These are phyloP conservation scores for Labeo calbasu DNA, from an alignment of 2,797 vertebrate species.

Conservation along the genomic window DNA sequence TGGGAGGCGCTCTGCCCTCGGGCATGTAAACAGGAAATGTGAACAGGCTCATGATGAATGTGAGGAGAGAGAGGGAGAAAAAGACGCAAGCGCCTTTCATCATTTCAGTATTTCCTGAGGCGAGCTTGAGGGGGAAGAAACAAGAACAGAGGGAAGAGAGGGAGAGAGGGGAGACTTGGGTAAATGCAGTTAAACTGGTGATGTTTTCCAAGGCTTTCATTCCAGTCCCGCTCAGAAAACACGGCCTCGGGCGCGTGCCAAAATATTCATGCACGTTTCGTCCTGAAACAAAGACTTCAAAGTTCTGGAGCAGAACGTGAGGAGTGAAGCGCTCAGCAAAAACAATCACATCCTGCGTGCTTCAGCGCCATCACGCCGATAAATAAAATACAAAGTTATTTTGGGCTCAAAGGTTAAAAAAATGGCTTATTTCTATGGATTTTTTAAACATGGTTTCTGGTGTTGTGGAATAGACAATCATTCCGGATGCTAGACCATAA, in stretches of 20 bases:
- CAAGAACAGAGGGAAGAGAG: slow-evolving; percentile 32
- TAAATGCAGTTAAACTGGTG: slow-evolving; percentile 50
- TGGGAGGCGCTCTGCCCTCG: slow-evolving; percentile 42
- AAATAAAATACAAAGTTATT: neutral
- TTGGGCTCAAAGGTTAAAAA: neutral
- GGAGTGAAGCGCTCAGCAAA: slow-evolving; percentile 38
- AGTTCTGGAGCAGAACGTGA: slow-evolving; percentile 42
- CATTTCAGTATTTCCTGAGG: slow-evolving; percentile 64
- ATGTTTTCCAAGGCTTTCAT: slow-evolving; percentile 57
- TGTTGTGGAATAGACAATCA: neutral
- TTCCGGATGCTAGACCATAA: neutral
- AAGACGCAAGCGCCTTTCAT: slow-evolving; percentile 56
- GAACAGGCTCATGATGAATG: slow-evolving; percentile 61
- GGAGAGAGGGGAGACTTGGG: slow-evolving; percentile 38
- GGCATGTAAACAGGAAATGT: slow-evolving; percentile 62
- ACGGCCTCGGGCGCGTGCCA: slow-evolving; percentile 46
- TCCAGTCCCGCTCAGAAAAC: slow-evolving; percentile 54
- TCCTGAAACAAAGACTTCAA: slow-evolving; percentile 59
- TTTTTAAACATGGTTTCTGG: neutral
- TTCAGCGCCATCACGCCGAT: slow-evolving; percentile 19
- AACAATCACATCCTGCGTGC: slow-evolving; percentile 39
- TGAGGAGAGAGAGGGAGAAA: slow-evolving; percentile 46
- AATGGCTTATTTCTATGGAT: neutral
- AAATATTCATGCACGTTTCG: slow-evolving; percentile 54
- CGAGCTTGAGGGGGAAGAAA: slow-evolving; percentile 40